These are phyloP conservation scores for Nothoprocta pentlandii DNA, from an alignment of 2,113 vertebrate species.

Conservation along the genomic window DNA sequence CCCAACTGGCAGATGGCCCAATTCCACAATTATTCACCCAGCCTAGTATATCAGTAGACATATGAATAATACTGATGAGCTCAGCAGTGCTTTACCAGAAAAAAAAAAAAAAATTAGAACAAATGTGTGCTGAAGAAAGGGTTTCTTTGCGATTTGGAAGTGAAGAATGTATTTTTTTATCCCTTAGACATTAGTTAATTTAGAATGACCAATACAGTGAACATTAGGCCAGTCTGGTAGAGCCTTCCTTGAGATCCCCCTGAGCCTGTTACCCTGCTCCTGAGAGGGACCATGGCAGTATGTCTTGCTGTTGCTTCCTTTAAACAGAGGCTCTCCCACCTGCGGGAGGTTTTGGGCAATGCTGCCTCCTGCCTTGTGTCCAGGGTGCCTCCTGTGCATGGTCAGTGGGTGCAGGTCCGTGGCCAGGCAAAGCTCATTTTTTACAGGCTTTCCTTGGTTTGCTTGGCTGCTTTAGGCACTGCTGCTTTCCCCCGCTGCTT, in stretches of 20 bases:
- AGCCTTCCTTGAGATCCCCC: background rate
- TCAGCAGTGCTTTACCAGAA: background rate
- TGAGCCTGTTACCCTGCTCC: background rate
- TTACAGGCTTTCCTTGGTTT: background rate
- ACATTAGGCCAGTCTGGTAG: background rate
- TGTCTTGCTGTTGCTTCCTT: too few relatives aligned
- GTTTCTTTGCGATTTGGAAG: background rate
- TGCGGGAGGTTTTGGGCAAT: background rate
- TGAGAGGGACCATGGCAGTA: background rate
- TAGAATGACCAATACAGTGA: background rate
- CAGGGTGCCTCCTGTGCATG: background rate
- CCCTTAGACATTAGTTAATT: background rate
- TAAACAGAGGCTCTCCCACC: too few relatives aligned
- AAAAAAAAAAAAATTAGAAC: background rate
- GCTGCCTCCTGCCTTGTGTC: background rate
- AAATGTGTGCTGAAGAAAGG: background rate
- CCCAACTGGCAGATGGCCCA: slow-evolving; percentile 30
- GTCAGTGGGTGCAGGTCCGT: background rate
- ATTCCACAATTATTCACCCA: slow-evolving; percentile 43
- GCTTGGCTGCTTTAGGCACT: background rate
- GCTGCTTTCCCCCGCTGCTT: background rate
- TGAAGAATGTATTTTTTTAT: background rate
- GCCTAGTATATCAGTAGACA: background rate
- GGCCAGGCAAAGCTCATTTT: background rate
- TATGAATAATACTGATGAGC: background rate